Percentiles rank a stretch among this genome's conserved stretches.
phyloP scores from a whole-genome alignment of 1,140 invertebrate genomes.

The Triops longicaudatus region DNA sequence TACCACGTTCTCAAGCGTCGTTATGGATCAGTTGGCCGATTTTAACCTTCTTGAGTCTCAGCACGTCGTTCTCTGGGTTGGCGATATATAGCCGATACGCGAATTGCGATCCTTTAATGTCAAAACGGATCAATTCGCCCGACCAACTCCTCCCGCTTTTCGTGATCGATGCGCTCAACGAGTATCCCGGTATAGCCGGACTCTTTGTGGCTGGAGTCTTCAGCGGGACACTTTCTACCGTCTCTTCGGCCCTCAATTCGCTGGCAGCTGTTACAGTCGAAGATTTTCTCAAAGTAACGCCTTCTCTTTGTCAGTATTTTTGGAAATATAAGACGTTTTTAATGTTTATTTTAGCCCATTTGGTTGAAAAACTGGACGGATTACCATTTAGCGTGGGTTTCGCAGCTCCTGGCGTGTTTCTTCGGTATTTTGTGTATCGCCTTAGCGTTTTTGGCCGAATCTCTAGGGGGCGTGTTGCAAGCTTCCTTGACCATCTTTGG shows the following conservation, averaged over 20 bases:
- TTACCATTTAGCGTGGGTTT: conserved; percentile 28
- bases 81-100: conserved; percentile 66
- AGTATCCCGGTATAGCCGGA: conserved; percentile 61
- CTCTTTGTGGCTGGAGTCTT: conserved; percentile 76
- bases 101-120: conserved; percentile 60
- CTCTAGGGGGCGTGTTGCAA: conserved; percentile 62
- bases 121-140: conserved; percentile 43
- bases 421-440: conserved; percentile 60
- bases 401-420: conserved; percentile 53
- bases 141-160: conserved; percentile 62
- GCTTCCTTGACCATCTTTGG: conserved; percentile 68
- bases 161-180: conserved; percentile 62
- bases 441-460: conserved; percentile 62
- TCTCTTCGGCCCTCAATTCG: conserved; percentile 75
- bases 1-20: conserved; percentile 53
- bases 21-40: conserved; percentile 64
- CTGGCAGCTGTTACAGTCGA: conserved; percentile 77
- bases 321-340: background rate
- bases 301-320: conserved; percentile 6
- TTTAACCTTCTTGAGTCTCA: conserved; percentile 54
- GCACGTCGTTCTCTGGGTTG: conserved; percentile 65
- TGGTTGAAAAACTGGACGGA: conserved; percentile 18
- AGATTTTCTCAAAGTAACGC: conserved; percentile 57
- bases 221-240: conserved; percentile 72
- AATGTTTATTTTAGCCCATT: conserved; percentile 19